Conservation (phyloP, 2,113 vertebrate species). For the Chaetura pelagica region DNA sequence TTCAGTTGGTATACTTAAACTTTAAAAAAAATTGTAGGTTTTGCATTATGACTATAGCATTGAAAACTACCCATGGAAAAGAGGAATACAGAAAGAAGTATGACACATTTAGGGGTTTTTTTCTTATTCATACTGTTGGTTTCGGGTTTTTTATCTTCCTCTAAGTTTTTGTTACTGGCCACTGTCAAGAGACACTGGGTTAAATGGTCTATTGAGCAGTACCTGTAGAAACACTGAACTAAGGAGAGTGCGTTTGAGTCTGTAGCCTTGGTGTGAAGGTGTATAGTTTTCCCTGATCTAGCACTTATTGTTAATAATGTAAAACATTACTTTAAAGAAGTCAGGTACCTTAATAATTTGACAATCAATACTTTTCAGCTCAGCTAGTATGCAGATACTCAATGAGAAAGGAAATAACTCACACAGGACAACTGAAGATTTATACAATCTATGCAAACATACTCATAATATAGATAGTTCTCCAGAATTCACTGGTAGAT, state of each 20-base stretch:
- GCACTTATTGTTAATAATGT: not conserved
- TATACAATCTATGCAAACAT: not conserved
- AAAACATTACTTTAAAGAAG: not conserved
- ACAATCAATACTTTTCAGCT: not conserved
- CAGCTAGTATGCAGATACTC: not conserved
- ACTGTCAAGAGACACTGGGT: not conserved
- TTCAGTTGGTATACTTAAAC: not conserved
- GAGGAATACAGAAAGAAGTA: not conserved
- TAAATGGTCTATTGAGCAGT: not conserved
- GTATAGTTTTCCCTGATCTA: not conserved
- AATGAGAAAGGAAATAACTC: not conserved
- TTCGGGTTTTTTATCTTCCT: not conserved
- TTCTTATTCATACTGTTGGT: not conserved
- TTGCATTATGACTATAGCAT: not conserved
- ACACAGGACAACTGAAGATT: not conserved
- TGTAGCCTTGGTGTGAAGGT: not conserved
- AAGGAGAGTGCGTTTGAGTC: not conserved
- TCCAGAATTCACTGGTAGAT: not conserved
- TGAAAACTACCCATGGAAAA: not conserved
- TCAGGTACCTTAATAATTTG: not conserved
- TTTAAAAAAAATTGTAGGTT: not conserved
- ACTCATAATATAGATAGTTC: not conserved
- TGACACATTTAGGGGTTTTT: not conserved
- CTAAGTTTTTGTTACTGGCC: not conserved
- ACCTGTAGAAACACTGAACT: not conserved